These are phyloP conservation scores for Rallus crepitans DNA, from an alignment of 2,797 vertebrate species.

Conservation along the genomic window DNA sequence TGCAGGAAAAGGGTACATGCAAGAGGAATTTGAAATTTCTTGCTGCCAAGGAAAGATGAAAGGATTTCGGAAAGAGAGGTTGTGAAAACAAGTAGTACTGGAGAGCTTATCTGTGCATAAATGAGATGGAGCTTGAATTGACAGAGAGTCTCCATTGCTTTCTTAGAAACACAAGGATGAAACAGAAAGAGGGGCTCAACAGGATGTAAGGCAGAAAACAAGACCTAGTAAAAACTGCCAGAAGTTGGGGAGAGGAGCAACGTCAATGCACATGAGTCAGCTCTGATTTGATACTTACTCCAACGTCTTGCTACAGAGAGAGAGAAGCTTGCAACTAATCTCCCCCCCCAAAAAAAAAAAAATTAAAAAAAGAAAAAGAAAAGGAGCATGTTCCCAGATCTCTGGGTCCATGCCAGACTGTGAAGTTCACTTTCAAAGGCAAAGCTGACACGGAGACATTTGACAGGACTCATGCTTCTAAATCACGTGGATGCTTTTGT, in stretches of 20 bases:
- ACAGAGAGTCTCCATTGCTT: neutral
- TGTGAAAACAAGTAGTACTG: slow-evolving; percentile 39
- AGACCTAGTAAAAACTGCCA: neutral
- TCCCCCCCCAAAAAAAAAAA: neutral
- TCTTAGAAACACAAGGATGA: neutral
- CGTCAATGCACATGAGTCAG: neutral
- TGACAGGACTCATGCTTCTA: slow-evolving; percentile 64
- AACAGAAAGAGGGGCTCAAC: neutral
- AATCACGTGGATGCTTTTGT: slow-evolving; percentile 64
- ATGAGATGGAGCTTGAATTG: slow-evolving; percentile 17
- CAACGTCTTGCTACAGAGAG: neutral
- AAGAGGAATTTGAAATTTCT: neutral
- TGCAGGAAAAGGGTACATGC: slow-evolving; percentile 7
- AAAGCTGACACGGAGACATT: slow-evolving; percentile 46
- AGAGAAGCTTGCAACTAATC: neutral
- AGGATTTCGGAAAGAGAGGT: slow-evolving; percentile 23
- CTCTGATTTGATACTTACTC: neutral
- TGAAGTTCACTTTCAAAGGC: slow-evolving; percentile 70
- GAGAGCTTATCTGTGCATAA: slow-evolving; percentile 46
- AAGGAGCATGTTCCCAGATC: neutral
- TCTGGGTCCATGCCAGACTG: slow-evolving; percentile 8
- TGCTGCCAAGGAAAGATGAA: slow-evolving; percentile 38
- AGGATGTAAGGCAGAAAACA: neutral
- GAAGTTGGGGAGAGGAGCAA: neutral
- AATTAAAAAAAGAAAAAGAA: too few relatives aligned